Evolutionary conservation across 2,113 vertebrate genomes (phyloP).

Genomic region (Cheirogaleus medius): DNA sequence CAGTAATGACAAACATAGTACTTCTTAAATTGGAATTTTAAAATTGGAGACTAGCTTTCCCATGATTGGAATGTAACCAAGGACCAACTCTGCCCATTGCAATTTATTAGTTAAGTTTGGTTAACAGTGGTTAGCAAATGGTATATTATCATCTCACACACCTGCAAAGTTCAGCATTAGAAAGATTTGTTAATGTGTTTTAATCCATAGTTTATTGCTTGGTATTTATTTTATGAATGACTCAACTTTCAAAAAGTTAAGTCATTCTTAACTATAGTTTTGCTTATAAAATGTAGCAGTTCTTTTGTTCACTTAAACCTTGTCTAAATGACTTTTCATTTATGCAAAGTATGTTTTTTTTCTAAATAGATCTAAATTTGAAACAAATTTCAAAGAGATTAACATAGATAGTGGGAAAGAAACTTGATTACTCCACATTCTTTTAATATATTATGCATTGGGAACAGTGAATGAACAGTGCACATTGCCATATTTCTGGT

Average conservation of each 20-base stretch:
- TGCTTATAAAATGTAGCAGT: background rate
- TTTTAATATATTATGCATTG: background rate
- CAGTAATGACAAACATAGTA: constrained; percentile 36
- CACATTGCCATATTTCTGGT: background rate
- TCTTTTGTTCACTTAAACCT: background rate
- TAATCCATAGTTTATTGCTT: background rate
- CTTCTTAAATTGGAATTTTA: constrained; percentile 61
- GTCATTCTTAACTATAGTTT: background rate
- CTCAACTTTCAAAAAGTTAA: constrained; percentile 21
- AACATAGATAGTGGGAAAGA: background rate
- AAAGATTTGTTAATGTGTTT: constrained; percentile 44
- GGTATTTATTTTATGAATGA: constrained; percentile 48
- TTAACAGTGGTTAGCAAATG: constrained; percentile 1
- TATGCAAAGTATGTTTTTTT: background rate
- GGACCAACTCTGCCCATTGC: background rate
- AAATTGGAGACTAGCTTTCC: constrained; percentile 57
- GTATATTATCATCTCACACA: constrained; percentile 20
- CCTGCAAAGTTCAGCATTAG: constrained; percentile 7
- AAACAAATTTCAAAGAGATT: constrained; percentile 5
- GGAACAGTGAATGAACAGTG: background rate
- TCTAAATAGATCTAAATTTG: background rate
- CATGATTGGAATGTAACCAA: constrained; percentile 28
- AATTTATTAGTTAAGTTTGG: constrained; percentile 33
- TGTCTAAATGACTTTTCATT: background rate
- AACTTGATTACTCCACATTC: constrained; percentile 4